A percentile compares a stretch with the other conserved stretches of the same genome.
phyloP scores from a whole-genome alignment of 2,113 vertebrate species.

The Myocastor coypus region DNA sequence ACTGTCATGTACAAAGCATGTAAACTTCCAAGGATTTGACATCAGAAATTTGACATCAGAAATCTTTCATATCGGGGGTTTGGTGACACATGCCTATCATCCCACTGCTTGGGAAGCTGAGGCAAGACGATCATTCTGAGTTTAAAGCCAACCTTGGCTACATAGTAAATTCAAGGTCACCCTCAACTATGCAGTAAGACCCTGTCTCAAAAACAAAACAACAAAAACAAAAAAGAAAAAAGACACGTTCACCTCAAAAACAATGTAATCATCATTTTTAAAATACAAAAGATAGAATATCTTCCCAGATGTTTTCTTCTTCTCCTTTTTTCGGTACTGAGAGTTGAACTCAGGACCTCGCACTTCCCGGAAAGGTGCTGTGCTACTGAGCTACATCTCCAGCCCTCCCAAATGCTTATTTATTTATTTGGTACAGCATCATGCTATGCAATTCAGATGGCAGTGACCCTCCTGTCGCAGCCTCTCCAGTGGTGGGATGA shows the following conservation, averaged over 20 bases:
- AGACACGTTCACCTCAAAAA: not conserved
- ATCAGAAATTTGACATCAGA: not conserved
- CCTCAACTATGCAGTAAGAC: not conserved
- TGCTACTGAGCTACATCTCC: too few relatives aligned
- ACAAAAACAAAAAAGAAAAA: not conserved
- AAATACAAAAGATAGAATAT: constrained; percentile 21
- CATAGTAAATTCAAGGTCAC: not conserved
- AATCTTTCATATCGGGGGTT: not conserved
- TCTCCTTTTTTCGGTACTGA: too few relatives aligned
- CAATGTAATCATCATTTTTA: not conserved
- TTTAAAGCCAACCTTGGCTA: not conserved
- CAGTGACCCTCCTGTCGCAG: too few relatives aligned
- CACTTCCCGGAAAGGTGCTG: too few relatives aligned
- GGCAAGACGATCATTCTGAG: not conserved
- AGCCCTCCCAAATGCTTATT: too few relatives aligned
- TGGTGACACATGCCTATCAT: not conserved
- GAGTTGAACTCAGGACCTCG: too few relatives aligned
- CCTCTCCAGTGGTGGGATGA: too few relatives aligned
- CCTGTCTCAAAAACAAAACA: not conserved
- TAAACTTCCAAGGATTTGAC: not conserved
- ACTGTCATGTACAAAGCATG: not conserved
- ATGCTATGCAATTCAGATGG: too few relatives aligned
- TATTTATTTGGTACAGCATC: too few relatives aligned
- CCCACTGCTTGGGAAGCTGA: not conserved
- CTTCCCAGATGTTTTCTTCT: not conserved